These are phyloP conservation scores for Drosophila barbarae DNA, from an alignment of 2,888 invertebrate genomes.

Conservation along the genomic window DNA sequence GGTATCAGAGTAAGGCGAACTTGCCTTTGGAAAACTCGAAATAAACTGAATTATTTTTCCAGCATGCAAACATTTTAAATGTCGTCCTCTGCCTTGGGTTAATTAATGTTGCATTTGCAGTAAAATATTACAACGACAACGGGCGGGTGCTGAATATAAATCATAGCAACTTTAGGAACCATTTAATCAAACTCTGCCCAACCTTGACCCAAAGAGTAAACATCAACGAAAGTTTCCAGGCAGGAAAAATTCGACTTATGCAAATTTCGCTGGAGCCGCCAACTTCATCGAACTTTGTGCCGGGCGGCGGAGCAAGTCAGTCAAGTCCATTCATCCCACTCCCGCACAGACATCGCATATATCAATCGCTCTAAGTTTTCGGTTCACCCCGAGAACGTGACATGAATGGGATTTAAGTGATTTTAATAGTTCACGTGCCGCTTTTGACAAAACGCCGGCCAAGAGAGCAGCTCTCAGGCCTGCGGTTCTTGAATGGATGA, in stretches of 20 bases:
- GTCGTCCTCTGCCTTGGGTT: neutral
- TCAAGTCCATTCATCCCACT: slow-evolving; percentile 49
- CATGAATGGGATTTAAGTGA: slow-evolving; percentile 77
- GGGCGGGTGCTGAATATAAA: neutral
- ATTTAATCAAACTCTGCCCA: slow-evolving; percentile 19
- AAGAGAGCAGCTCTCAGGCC: slow-evolving; percentile 10
- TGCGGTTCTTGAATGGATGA: neutral
- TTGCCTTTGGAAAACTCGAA: neutral
- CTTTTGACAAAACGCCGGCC: slow-evolving; percentile 70
- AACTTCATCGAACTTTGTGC: slow-evolving; percentile 48
- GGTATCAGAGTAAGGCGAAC: neutral
- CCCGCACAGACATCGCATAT: slow-evolving; percentile 48
- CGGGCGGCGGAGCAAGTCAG: slow-evolving; percentile 41
- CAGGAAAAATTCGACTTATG: slow-evolving; percentile 45
- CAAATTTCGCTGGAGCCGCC: slow-evolving; percentile 41
- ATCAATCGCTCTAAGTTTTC: slow-evolving; percentile 69
- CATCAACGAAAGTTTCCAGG: slow-evolving; percentile 16
- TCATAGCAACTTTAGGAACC: slow-evolving; percentile 4
- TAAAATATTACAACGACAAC: too few relatives aligned
- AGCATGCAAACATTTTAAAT: neutral
- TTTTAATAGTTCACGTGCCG: slow-evolving; percentile 79
- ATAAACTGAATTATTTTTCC: neutral
- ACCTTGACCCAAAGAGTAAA: slow-evolving; percentile 47
- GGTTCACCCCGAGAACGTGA: slow-evolving; percentile 66
- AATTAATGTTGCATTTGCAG: slow-evolving; percentile 8